A percentile compares a stretch with the other conserved stretches of the same genome.
Conservation (phyloP, 2,888 invertebrate species). For the Hemithea aestivaria region DNA sequence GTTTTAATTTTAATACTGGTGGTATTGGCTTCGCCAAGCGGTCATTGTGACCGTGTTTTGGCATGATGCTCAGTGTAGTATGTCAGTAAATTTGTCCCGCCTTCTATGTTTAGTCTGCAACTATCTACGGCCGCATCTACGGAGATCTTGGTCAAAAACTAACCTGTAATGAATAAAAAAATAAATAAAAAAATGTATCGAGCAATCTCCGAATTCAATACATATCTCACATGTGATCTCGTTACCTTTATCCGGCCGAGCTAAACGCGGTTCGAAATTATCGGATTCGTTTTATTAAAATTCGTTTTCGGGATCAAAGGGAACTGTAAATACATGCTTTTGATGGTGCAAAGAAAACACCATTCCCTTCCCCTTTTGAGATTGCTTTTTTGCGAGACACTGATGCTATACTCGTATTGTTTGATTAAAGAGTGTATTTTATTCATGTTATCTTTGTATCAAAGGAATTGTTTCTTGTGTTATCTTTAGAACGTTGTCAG, state of each 20-base stretch:
- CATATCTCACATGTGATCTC: conserved; percentile 4
- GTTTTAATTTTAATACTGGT: too few relatives aligned
- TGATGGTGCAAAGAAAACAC: conserved; percentile 13
- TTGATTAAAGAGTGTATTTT: conserved; percentile 6
- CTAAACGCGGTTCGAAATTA: conserved; percentile 32
- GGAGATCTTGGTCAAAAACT: too few relatives aligned
- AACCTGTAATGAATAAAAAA: too few relatives aligned
- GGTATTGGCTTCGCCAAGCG: too few relatives aligned
- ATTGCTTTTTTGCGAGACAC: conserved; percentile 19
- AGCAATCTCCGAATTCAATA: too few relatives aligned
- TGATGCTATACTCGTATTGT: conserved; percentile 3
- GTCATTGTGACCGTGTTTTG: too few relatives aligned
- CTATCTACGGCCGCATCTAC: too few relatives aligned
- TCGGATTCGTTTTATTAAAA: conserved; percentile 41
- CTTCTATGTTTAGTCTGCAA: too few relatives aligned
- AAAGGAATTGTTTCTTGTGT: neutral
- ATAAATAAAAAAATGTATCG: too few relatives aligned
- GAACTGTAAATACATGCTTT: conserved; percentile 23
- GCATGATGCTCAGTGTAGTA: too few relatives aligned
- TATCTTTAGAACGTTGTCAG: too few relatives aligned
- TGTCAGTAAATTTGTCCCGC: too few relatives aligned
- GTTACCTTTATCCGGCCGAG: conserved; percentile 24
- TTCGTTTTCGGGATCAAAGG: conserved; percentile 36
- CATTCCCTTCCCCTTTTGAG: conserved; percentile 10
- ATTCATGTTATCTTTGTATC: conserved; percentile 3